Evolutionary conservation across 2,888 invertebrate genomes (phyloP).

Genomic region (Drosophila rubida): DNA sequence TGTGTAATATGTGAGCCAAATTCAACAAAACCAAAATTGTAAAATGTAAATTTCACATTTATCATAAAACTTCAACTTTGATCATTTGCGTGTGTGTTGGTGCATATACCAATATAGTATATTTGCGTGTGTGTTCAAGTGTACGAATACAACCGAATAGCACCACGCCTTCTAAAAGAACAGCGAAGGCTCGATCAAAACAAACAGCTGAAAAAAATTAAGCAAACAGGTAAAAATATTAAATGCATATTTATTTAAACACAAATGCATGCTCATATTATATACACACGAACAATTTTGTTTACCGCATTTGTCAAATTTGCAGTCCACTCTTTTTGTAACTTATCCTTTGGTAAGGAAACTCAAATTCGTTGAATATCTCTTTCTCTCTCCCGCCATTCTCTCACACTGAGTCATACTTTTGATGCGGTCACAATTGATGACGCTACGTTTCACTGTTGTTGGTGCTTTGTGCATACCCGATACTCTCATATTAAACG

Average conservation of each 20-base stretch:
- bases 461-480: background rate
- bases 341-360: background rate
- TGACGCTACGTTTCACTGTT: background rate
- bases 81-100: background rate
- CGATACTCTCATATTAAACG: background rate
- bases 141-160: background rate
- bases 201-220: constrained; percentile 50
- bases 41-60: background rate
- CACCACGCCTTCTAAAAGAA: constrained; percentile 5
- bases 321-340: background rate
- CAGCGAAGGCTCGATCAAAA: constrained; percentile 60
- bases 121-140: background rate
- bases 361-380: background rate
- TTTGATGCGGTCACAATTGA: background rate
- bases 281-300: background rate
- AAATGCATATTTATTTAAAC: background rate
- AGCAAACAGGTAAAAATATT: constrained; percentile 33
- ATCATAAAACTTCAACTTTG: too few relatives aligned
- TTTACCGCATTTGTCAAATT: background rate
- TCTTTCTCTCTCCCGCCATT: constrained; percentile 4
- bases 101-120: background rate
- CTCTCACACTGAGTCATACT: constrained; percentile 34
- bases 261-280: background rate
- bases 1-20: constrained; percentile 10
- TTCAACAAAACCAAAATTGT: background rate